A percentile compares a stretch with the other conserved stretches of the same genome.
Conservation (phyloP, 2,888 invertebrate species). For the Meandrusa payeni region DNA sequence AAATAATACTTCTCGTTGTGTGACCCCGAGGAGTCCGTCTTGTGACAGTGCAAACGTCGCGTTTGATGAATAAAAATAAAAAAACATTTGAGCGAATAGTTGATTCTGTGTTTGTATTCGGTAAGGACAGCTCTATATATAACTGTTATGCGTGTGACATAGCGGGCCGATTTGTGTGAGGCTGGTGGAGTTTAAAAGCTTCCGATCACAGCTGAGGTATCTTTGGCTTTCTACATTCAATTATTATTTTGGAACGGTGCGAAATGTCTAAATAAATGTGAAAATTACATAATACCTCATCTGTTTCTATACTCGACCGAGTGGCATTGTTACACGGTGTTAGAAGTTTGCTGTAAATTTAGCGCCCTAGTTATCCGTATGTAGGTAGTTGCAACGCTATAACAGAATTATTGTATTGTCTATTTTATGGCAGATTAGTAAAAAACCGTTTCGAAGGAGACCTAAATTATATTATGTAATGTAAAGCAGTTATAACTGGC, state of each 20-base stretch:
- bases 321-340: slow-evolving; percentile 7
- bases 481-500: too few species aligned
- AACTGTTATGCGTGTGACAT: slow-evolving; percentile 52
- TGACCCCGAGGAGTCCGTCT: too few species aligned
- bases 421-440: too few species aligned
- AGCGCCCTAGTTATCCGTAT: too few species aligned
- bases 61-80: slow-evolving; percentile 21
- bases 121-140: slow-evolving; percentile 67
- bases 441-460: too few species aligned
- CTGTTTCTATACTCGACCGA: slow-evolving; percentile 2
- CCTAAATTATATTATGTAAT: too few species aligned
- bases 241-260: slow-evolving; percentile 3
- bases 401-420: too few species aligned
- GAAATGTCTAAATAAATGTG: too few species aligned
- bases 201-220: slow-evolving; percentile 17
- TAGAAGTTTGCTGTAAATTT: slow-evolving; percentile 17
- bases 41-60: slow-evolving; percentile 43
- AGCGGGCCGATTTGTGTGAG: slow-evolving; percentile 50
- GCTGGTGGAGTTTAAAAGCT: slow-evolving; percentile 25
- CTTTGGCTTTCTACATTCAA: not conserved
- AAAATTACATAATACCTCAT: slow-evolving; percentile 5
- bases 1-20: too few species aligned
- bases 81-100: slow-evolving; percentile 52
- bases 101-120: slow-evolving; percentile 72
- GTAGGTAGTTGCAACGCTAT: slow-evolving; percentile 1